A percentile compares a stretch with the other conserved stretches of the same genome.
phyloP scores from a whole-genome alignment of 2,797 vertebrate genomes.

The Echiichthys vipera region DNA sequence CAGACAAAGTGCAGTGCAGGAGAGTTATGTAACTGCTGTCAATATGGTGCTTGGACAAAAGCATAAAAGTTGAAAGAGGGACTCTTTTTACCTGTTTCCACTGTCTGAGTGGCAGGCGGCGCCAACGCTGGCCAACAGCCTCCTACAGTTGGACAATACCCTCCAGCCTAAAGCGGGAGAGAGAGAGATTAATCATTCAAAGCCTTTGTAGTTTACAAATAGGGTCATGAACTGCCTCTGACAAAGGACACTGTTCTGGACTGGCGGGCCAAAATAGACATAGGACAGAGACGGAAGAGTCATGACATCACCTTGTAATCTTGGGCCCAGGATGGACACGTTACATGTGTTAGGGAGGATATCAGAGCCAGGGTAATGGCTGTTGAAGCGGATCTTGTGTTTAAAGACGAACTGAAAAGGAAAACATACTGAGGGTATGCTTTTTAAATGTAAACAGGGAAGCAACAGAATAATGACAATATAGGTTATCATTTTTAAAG shows the following conservation, averaged over 20 bases:
- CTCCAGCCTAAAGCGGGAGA: constrained; percentile 81
- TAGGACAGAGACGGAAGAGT: constrained; percentile 7
- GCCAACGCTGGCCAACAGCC: constrained; percentile 91
- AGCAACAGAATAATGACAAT: background rate
- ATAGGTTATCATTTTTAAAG: background rate
- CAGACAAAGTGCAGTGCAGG: background rate
- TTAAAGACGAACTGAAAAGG: constrained; percentile 87
- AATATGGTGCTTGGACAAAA: background rate
- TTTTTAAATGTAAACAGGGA: background rate
- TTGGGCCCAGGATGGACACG: constrained; percentile 89
- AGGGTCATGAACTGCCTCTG: constrained; percentile 64
- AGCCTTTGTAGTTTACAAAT: constrained; percentile 72
- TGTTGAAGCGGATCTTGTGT: constrained; percentile 89
- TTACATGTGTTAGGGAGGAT: constrained; percentile 95
- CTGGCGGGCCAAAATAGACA: constrained; percentile 21
- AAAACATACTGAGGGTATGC: background rate
- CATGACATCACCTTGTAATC: constrained; percentile 87
- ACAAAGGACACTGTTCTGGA: constrained; percentile 35
- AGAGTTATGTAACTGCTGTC: background rate
- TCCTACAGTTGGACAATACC: constrained; percentile 88
- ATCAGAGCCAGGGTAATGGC: constrained; percentile 84
- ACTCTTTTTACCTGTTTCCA: constrained; percentile 84
- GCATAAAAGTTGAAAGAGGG: background rate
- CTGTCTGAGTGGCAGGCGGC: constrained; percentile 95
- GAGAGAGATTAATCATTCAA: constrained; percentile 71